Percentiles rank a stretch among this genome's conserved stretches.
Evolutionary conservation across 2,888 invertebrate genomes (phyloP).

Genomic region (Axea sp.): DNA sequence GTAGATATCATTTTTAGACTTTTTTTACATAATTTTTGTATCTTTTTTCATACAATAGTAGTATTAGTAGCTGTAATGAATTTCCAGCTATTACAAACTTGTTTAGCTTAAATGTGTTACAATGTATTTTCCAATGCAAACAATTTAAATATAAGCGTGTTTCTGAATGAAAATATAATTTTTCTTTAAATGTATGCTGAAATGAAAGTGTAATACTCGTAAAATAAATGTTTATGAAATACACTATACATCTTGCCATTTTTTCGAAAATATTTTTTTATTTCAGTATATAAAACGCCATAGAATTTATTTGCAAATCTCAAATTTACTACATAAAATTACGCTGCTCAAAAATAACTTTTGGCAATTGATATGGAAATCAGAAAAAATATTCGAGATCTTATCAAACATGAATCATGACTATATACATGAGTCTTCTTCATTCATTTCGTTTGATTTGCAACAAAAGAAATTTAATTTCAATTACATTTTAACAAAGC

Average conservation of each 20-base stretch:
- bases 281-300: too few relatives aligned
- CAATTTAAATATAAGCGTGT: slow-evolving; percentile 19
- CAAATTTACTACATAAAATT: too few relatives aligned
- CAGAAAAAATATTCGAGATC: too few relatives aligned
- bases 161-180: slow-evolving; percentile 19
- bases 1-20: slow-evolving; percentile 49
- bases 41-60: slow-evolving; percentile 38
- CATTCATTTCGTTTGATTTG: too few relatives aligned
- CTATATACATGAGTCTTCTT: too few relatives aligned
- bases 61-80: slow-evolving; percentile 47
- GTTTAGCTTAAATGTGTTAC: not conserved
- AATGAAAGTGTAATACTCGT: slow-evolving; percentile 23
- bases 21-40: slow-evolving; percentile 46
- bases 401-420: too few relatives aligned
- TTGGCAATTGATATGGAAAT: too few relatives aligned
- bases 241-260: slow-evolving; percentile 26
- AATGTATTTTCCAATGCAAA: too few relatives aligned
- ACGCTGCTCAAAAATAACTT: too few relatives aligned
- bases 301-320: too few relatives aligned
- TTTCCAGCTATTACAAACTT: slow-evolving; percentile 9
- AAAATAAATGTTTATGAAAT: slow-evolving; percentile 19
- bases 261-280: slow-evolving; percentile 23
- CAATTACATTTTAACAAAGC: too few relatives aligned
- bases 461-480: too few relatives aligned
- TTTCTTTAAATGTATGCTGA: slow-evolving; percentile 9